Evolutionary conservation across 2,797 vertebrate species (phyloP).

Genomic region (Holocentrus rufus): DNA sequence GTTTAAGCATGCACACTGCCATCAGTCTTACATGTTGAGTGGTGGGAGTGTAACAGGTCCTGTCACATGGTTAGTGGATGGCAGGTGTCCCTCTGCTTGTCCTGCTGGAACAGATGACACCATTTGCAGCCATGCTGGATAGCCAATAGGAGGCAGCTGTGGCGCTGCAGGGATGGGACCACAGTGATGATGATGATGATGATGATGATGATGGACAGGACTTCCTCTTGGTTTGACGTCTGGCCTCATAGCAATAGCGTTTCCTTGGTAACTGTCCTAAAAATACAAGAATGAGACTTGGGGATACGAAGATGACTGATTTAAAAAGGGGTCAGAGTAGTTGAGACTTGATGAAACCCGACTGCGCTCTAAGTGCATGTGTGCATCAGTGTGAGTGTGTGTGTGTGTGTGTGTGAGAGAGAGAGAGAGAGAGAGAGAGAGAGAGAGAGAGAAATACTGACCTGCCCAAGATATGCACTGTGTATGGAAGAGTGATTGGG

Average conservation of each 20-base stretch:
- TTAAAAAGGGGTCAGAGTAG: neutral
- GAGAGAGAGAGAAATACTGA: slow-evolving; percentile 13
- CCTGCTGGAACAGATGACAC: slow-evolving; percentile 54
- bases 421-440: neutral
- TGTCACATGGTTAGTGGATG: slow-evolving; percentile 57
- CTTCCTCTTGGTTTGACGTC: slow-evolving; percentile 71
- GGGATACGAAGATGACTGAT: neutral
- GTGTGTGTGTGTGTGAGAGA: neutral
- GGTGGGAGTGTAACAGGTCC: slow-evolving; percentile 66
- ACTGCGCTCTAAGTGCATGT: neutral
- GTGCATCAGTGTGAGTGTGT: neutral
- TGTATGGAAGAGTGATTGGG: slow-evolving; percentile 19
- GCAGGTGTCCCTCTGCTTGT: slow-evolving; percentile 63
- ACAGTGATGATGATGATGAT: slow-evolving; percentile 87
- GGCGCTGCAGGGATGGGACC: slow-evolving; percentile 54
- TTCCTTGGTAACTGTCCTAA: slow-evolving; percentile 67
- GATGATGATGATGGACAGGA: slow-evolving; percentile 86
- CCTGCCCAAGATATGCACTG: slow-evolving; percentile 47
- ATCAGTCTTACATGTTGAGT: slow-evolving; percentile 70
- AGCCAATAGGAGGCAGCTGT: slow-evolving; percentile 67
- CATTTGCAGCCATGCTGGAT: slow-evolving; percentile 69
- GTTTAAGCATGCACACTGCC: neutral
- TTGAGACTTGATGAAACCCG: neutral
- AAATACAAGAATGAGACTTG: slow-evolving; percentile 23
- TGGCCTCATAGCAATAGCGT: slow-evolving; percentile 58